Evolutionary conservation across 1,140 invertebrate species (phyloP).

Genomic region (Lordiphosa stackelbergi): DNA sequence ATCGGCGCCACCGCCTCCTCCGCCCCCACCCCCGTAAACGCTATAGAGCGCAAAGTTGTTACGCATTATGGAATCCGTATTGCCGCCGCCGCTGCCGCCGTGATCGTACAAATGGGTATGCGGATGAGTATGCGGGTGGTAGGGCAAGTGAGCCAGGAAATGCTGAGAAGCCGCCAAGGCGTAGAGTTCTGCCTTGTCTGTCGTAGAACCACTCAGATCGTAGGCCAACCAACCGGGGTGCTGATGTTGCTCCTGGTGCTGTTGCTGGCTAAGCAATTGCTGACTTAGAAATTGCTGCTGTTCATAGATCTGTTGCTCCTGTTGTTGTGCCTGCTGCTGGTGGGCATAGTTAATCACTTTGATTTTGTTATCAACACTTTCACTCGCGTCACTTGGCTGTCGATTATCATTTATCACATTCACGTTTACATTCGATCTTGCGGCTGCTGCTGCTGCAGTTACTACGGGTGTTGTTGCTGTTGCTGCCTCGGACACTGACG

Average conservation of each 20-base stretch:
- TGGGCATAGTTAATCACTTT: slow-evolving; percentile 71
- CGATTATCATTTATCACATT: slow-evolving; percentile 64
- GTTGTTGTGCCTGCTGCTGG: slow-evolving; percentile 38
- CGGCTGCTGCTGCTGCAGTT: slow-evolving; percentile 7
- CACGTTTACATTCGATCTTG: slow-evolving; percentile 8
- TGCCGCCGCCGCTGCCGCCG: slow-evolving; percentile 29
- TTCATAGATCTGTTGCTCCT: slow-evolving; percentile 33
- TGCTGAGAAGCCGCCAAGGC: slow-evolving; percentile 51
- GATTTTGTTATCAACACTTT: slow-evolving; percentile 67
- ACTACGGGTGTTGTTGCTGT: slow-evolving; percentile 15
- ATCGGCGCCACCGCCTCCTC: slow-evolving; percentile 24
- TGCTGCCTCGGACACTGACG: slow-evolving; percentile 21
- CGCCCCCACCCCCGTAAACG: slow-evolving; percentile 47
- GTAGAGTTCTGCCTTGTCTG: slow-evolving; percentile 47
- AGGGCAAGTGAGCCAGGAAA: slow-evolving; percentile 45
- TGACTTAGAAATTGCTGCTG: slow-evolving; percentile 12
- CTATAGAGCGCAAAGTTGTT: slow-evolving; percentile 67
- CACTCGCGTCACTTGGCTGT: slow-evolving; percentile 50
- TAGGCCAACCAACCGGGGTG: slow-evolving; percentile 43
- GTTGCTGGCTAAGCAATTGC: slow-evolving; percentile 15
- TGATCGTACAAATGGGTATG: slow-evolving; percentile 46
- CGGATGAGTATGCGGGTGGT: slow-evolving; percentile 27
- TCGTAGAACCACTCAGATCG: slow-evolving; percentile 45
- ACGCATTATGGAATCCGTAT: slow-evolving; percentile 69
- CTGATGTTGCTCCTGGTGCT: slow-evolving; percentile 38